Evolutionary conservation across 2,113 vertebrate species (phyloP).

Genomic region (Gavia stellata): DNA sequence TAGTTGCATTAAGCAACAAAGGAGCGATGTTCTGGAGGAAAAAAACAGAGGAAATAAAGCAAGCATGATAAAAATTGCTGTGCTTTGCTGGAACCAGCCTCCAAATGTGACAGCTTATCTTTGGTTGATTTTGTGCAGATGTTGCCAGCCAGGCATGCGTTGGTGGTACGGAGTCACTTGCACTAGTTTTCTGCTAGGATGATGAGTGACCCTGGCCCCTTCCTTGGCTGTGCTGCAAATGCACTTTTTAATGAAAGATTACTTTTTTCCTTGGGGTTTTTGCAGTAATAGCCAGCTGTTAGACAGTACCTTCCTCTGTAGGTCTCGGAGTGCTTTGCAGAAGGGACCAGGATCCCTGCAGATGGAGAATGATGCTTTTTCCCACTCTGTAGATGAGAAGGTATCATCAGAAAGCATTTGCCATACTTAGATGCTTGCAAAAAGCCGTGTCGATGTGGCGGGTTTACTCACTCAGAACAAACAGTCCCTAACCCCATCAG

Average conservation of each 20-base stretch:
- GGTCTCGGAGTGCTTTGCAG: neutral
- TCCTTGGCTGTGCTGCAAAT: neutral
- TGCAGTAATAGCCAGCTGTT: neutral
- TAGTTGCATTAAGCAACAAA: neutral
- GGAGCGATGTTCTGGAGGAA: neutral
- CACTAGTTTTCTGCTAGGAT: neutral
- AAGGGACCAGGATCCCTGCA: neutral
- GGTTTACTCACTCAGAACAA: neutral
- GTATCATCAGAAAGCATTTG: neutral
- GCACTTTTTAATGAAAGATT: neutral
- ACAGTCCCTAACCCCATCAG: neutral
- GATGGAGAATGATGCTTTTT: neutral
- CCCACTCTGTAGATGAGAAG: neutral
- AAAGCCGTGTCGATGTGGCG: neutral
- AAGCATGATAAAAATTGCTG: neutral
- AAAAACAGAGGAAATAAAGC: neutral
- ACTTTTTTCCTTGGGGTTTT: neutral
- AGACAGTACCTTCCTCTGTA: neutral
- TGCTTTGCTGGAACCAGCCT: neutral
- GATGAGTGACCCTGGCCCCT: neutral
- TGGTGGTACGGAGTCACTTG: neutral
- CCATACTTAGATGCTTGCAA: neutral
- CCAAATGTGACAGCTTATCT: neutral
- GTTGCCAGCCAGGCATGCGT: neutral
- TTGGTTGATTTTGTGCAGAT: neutral